Base-by-base conservation (phyloP, 2,888 invertebrate genomes). In the Anticlea derivata region DNA sequence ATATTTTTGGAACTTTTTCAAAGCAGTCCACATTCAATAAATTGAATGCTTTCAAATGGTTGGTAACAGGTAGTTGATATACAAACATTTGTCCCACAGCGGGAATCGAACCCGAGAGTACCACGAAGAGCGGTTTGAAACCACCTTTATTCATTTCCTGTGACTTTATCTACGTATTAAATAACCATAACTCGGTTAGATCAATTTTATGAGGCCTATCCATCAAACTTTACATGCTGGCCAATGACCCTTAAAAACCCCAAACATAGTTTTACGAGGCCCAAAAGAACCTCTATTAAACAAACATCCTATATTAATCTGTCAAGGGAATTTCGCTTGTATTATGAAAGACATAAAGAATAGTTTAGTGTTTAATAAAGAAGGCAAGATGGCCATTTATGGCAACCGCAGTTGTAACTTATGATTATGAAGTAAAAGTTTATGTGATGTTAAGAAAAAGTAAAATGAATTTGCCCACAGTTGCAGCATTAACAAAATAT, bases 261-360 rank as follows among this genome's bases (percentile, higher is more conserved):
- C 20, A 38, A 47, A 52, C 43, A 53, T 53, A 53, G 47, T 53
- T 53, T 48, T 48, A 53, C 53, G 44, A 53, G 33, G 23, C 44
- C 48, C 44, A 34, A 50, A 48, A 48, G 48, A 44, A 48, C 48
- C 48, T 49, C 29, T 30, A 44, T 53, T 48, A 48, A 53, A 45
- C 31, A 30, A 48, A 49, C 47, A 47, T 52, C 43, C 38, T 31
- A 10, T 37, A 27, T 4, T 13, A 5, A 35, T 27, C 20, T 30
- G 29, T 7, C 10, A 24, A 5, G 3, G 37, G 7, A 46, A 24
- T 12, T 30, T 7, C 4, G 5, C 10, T 30, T 24, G 10, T 37
- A 13, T 12, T 1, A 2, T 0, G 0, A 22, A 7, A 27, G n/a
- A 8, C 4, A 22, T 45, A 35, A 3, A 12, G 20, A 17, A 1